Conservation (phyloP, 2,797 vertebrate genomes). For the Aselliscus stoliczkanus region DNA sequence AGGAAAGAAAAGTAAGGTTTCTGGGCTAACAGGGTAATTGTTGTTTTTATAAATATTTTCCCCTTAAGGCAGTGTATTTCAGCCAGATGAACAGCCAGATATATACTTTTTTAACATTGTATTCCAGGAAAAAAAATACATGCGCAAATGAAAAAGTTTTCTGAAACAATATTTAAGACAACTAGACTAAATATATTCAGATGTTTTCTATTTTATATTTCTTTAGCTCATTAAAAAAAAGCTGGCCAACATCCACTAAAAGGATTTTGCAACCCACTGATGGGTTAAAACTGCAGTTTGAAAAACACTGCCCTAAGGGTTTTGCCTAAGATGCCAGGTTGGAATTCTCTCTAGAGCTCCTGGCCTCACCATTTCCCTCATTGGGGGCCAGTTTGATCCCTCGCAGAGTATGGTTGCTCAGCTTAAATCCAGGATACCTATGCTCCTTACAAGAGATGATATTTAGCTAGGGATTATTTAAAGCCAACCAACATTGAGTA, state of each 20-base stretch:
- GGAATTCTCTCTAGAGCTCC: neutral
- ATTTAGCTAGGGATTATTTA: neutral
- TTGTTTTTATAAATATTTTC: neutral
- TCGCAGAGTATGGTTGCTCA: neutral
- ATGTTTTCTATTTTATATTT: neutral
- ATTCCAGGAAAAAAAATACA: neutral
- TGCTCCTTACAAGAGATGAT: neutral
- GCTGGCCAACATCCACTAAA: neutral
- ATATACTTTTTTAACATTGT: neutral
- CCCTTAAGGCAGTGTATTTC: neutral
- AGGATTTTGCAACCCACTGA: neutral
- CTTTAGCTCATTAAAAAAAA: neutral
- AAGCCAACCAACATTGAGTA: neutral
- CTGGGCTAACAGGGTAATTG: neutral
- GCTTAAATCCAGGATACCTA: neutral
- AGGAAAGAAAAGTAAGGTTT: neutral
- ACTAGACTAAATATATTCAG: neutral
- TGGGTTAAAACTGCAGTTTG: neutral
- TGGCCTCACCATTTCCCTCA: neutral
- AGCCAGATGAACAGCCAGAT: neutral
- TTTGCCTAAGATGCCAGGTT: neutral
- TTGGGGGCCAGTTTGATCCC: neutral
- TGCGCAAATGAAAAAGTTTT: neutral
- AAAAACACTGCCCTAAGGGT: neutral
- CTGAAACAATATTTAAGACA: neutral